Percentiles rank a stretch among this genome's conserved stretches.
These are phyloP conservation scores for Empidonax traillii DNA, from an alignment of 2,113 vertebrate species.

Conservation along the genomic window DNA sequence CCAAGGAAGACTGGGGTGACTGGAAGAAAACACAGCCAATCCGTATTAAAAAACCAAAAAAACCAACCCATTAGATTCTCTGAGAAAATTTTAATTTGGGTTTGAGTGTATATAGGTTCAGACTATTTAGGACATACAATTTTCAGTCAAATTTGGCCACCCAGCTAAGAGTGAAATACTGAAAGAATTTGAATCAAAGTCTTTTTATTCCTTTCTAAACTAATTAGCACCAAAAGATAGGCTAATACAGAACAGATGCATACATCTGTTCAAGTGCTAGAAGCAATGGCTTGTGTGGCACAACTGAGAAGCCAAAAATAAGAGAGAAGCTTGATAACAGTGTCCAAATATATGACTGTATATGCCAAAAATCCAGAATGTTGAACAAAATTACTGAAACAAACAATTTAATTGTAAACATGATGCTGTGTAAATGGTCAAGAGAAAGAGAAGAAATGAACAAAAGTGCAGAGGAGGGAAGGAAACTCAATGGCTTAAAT, in stretches of 20 bases:
- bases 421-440: neutral
- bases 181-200: neutral
- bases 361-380: neutral
- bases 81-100: neutral
- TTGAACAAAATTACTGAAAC: neutral
- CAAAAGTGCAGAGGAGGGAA: neutral
- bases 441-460: neutral
- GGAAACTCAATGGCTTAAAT: neutral
- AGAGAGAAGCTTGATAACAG: neutral
- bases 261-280: neutral
- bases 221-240: neutral
- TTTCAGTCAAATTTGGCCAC: neutral
- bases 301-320: neutral
- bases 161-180: neutral
- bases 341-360: neutral
- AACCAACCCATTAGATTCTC: neutral
- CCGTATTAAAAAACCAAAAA: neutral
- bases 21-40: neutral
- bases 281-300: neutral
- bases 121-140: neutral
- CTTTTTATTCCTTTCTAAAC: neutral
- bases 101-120: neutral
- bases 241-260: neutral
- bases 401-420: neutral
- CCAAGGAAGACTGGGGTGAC: neutral